Conservation (phyloP, 2,797 vertebrate genomes). For the Channallabes apus region DNA sequence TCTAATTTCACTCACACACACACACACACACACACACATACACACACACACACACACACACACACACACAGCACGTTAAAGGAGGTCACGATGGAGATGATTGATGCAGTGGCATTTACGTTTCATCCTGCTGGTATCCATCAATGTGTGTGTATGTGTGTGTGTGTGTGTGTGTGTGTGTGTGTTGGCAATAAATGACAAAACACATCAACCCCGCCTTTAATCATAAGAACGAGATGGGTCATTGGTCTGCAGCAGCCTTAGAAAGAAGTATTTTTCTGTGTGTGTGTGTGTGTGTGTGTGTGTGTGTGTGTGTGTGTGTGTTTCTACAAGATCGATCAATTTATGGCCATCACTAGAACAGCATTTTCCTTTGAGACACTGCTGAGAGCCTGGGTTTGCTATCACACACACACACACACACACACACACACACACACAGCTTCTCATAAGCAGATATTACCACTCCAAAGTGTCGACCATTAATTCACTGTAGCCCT, state of each 20-base stretch:
- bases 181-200: conserved; percentile 39
- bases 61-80: neutral
- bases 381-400: neutral
- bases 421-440: conserved; percentile 32
- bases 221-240: conserved; percentile 46
- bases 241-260: conserved; percentile 39
- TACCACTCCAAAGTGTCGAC: conserved; percentile 19
- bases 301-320: conserved; percentile 20
- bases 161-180: neutral
- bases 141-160: conserved; percentile 38
- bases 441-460: conserved; percentile 28
- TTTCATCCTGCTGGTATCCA: conserved; percentile 48
- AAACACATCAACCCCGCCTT: conserved; percentile 25
- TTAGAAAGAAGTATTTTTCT: conserved; percentile 16
- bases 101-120: conserved; percentile 52
- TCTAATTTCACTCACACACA: neutral
- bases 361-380: conserved; percentile 15
- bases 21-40: too few relatives aligned
- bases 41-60: conserved; percentile 26
- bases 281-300: conserved; percentile 27
- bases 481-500: conserved; percentile 24
- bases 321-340: conserved; percentile 7
- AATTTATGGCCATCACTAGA: conserved; percentile 26
- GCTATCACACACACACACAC: conserved; percentile 23
- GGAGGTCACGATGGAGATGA: conserved; percentile 36